Base-by-base conservation (phyloP, 2,888 invertebrate species). In the Cryptophagus acutangulus region DNA sequence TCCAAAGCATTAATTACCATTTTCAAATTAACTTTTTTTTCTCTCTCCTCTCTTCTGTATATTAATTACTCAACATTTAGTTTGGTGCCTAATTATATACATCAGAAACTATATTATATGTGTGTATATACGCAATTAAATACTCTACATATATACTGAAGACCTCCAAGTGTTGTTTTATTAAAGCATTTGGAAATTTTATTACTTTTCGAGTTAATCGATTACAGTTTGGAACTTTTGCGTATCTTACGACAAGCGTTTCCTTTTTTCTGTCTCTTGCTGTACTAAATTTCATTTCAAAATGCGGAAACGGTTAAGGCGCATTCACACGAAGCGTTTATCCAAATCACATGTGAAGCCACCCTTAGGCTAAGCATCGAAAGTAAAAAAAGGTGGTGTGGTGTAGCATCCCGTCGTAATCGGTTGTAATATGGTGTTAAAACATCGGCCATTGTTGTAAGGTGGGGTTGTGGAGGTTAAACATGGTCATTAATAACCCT, bases 401-500 rank as follows among this genome's bases (percentile, higher is more conserved):
- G n/a, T 26, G 12, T 18, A 29, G 47, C 43, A 45, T 43, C 46
- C 51, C 43, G 49, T 52, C 55, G 62, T 66, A 67, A 68, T 68
- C 66, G 64, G 58, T 65, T 65, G 66, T 70, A 69, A 69, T 69
- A 59, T 64, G 67, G 69, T 66, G 67, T 68, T 68, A 69, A 69
- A 69, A 66, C 67, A 66, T 63, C 63, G 62, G 63, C 65, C 63
- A 67, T 68, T 68, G 67, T 67, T 66, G 63, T 58, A 61, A 60
- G 66, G 66, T 67, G 71, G 73, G 71, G 72, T 71, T 67, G 69
- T 61, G 63, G 69, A 71, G 75, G 75, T 76, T 76, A 75, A 76
- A 74, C 74, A 74, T 67, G 73, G 72, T 75, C 75, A 76, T 76
- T 76, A 76, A 76, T 76, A 74, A 76, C 74, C 72, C 70, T 68